Conservation (phyloP, 2,113 vertebrate genomes). For the Stictonetta naevosa region DNA sequence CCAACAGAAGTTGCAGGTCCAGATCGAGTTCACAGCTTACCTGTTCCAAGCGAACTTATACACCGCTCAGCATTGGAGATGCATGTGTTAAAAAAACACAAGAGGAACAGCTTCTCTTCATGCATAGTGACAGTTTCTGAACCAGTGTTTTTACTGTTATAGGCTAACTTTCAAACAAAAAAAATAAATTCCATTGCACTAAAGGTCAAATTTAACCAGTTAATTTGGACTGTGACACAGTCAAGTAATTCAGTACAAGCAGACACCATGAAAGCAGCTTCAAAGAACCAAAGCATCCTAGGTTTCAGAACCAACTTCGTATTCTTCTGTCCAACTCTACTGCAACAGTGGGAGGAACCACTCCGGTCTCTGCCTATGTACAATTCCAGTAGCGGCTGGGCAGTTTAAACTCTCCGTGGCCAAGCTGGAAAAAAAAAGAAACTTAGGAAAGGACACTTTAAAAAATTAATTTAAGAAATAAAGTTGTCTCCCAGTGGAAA, state of each 20-base stretch:
- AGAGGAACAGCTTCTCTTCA: constrained; percentile 43
- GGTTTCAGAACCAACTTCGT: constrained; percentile 46
- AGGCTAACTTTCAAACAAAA: constrained; percentile 17
- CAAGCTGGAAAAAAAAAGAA: constrained; percentile 52
- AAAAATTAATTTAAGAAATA: constrained; percentile 61
- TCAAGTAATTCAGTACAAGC: constrained; percentile 64
- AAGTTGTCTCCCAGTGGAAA: constrained; percentile 35
- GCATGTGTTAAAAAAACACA: background rate
- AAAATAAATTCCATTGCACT: constrained; percentile 73
- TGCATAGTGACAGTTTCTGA: constrained; percentile 61
- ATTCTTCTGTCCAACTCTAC: constrained; percentile 44
- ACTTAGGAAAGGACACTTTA: constrained; percentile 68
- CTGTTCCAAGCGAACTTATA: background rate
- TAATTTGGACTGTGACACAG: constrained; percentile 33
- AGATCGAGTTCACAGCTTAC: constrained; percentile 47
- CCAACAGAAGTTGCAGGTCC: background rate
- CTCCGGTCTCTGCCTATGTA: constrained; percentile 27
- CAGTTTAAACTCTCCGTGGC: constrained; percentile 33
- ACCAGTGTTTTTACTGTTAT: constrained; percentile 78
- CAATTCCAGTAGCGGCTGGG: constrained; percentile 15
- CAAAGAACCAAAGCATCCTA: constrained; percentile 58
- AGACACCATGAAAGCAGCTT: constrained; percentile 73
- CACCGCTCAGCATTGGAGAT: background rate
- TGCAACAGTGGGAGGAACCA: background rate
- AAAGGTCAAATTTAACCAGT: constrained; percentile 56